Evolutionary conservation across 2,888 invertebrate species (phyloP).

Genomic region (Axea sp.): DNA sequence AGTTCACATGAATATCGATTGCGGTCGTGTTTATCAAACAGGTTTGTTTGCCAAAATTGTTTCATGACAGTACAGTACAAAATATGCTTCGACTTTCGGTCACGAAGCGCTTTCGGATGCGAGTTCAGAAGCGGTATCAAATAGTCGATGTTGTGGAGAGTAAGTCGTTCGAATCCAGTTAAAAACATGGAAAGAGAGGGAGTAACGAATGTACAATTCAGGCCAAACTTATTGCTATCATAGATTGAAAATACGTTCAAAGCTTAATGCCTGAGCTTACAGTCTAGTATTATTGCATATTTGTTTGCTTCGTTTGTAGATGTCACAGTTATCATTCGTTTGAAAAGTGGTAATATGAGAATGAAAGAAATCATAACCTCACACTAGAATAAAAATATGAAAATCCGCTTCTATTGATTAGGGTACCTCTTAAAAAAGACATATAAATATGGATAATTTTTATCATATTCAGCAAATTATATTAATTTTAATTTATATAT

Average conservation of each 20-base stretch:
- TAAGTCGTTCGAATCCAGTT: conserved; percentile 36
- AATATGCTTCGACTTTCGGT: conserved; percentile 15
- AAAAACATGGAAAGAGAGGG: conserved; percentile 50
- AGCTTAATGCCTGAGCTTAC: conserved; percentile 64
- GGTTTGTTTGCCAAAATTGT: conserved; percentile 31
- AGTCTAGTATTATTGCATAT: conserved; percentile 31
- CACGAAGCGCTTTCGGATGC: not conserved
- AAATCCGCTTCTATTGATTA: too few relatives aligned
- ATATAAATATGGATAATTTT: too few relatives aligned
- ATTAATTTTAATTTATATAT: too few relatives aligned
- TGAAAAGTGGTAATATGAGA: conserved; percentile 22
- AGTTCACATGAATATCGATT: conserved; percentile 42
- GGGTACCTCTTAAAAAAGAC: too few relatives aligned
- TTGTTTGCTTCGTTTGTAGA: conserved; percentile 36
- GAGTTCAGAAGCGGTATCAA: conserved; percentile 24
- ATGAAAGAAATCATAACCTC: conserved; percentile 16
- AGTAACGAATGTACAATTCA: conserved; percentile 68
- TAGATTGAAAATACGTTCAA: conserved; percentile 71
- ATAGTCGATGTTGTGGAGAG: conserved; percentile 14
- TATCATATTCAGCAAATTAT: too few relatives aligned
- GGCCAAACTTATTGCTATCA: conserved; percentile 72
- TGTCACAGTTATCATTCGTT: conserved; percentile 25
- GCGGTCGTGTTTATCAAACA: conserved; percentile 33
- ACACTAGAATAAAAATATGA: not conserved
- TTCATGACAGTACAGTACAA: conserved; percentile 9